A percentile compares a stretch with the other conserved stretches of the same genome.
These are phyloP conservation scores for Reticulitermes lucifugus DNA, from an alignment of 2,888 invertebrate genomes.

Conservation along the genomic window DNA sequence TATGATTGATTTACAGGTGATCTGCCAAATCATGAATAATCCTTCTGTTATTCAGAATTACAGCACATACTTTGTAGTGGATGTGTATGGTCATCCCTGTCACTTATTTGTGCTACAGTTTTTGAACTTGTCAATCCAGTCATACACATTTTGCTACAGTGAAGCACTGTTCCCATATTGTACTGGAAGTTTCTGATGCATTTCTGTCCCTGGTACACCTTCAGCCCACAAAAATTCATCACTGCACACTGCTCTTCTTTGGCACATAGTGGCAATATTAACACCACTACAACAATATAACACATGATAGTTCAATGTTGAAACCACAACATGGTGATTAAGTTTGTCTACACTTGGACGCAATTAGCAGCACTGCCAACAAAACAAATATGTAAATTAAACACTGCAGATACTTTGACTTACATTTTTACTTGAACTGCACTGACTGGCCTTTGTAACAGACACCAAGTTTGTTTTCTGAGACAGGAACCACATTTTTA, in stretches of 20 bases:
- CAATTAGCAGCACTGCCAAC: too few species aligned
- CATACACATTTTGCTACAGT: not conserved
- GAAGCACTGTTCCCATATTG: conserved; percentile 7
- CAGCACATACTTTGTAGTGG: not conserved
- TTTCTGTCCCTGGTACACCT: not conserved
- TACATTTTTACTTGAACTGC: too few species aligned
- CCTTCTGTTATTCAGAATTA: not conserved
- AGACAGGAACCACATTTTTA: too few species aligned
- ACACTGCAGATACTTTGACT: too few species aligned
- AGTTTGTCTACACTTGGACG: too few species aligned
- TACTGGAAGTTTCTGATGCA: conserved; percentile 5
- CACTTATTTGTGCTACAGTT: not conserved
- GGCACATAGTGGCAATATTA: not conserved
- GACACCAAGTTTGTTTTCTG: too few species aligned
- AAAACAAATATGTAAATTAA: too few species aligned
- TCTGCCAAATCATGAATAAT: not conserved
- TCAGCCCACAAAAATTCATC: not conserved
- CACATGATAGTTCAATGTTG: too few species aligned
- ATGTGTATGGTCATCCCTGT: not conserved
- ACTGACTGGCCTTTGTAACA: too few species aligned
- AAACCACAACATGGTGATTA: too few species aligned
- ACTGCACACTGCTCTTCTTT: conserved; percentile 12
- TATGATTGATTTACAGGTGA: not conserved
- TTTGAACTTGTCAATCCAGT: not conserved
- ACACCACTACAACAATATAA: too few species aligned